Evolutionary conservation across 1,140 invertebrate species (phyloP).

Genomic region (Diuraphis noxia): DNA sequence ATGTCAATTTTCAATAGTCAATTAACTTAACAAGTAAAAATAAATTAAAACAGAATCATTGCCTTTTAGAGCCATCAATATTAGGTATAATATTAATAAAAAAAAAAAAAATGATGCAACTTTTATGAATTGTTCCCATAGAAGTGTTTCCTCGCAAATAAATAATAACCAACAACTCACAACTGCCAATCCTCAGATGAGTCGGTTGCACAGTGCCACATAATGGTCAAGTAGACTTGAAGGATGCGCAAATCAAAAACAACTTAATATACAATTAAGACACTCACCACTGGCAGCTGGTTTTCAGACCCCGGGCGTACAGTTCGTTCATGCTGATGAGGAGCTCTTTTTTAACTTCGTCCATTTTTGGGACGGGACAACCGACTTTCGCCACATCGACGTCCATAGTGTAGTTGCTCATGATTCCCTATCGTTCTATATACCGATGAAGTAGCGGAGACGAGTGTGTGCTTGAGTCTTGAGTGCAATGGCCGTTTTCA

Average conservation of each 20-base stretch:
- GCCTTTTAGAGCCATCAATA: background rate
- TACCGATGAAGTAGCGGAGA: background rate
- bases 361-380: background rate
- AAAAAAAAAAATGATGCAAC: background rate
- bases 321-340: constrained; percentile 21
- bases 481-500: background rate
- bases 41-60: background rate
- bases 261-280: background rate
- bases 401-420: constrained; percentile 33
- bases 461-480: no score
- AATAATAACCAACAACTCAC: background rate
- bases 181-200: background rate
- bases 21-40: background rate
- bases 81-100: background rate
- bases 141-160: background rate
- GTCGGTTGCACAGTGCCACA: background rate
- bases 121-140: background rate
- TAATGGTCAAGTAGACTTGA: background rate
- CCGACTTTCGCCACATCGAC: constrained; percentile 17
- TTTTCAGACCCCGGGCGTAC: constrained; percentile 8
- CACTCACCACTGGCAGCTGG: constrained; percentile 38
- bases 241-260: background rate
- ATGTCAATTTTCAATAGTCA: no score
- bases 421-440: background rate
- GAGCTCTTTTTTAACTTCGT: constrained; percentile 38